Percentiles rank a stretch among this genome's conserved stretches.
Conservation (phyloP, 2,888 invertebrate species). For the Agonopterix heracliana region DNA sequence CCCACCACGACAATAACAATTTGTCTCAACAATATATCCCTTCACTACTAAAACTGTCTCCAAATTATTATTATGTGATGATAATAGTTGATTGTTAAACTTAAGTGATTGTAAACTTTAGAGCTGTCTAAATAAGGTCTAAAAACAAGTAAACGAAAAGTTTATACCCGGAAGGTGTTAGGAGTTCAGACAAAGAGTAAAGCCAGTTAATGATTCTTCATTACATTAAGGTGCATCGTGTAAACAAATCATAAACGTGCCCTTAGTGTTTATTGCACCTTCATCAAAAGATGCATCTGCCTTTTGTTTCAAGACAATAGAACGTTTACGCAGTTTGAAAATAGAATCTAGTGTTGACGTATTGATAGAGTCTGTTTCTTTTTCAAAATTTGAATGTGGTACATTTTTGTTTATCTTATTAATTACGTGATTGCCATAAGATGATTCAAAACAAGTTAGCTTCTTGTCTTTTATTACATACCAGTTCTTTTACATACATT, state of each 20-base stretch:
- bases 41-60: no score
- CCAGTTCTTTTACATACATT: no score
- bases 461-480: no score
- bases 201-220: slow-evolving; percentile 21
- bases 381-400: no score
- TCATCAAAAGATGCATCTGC: slow-evolving; percentile 7
- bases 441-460: no score
- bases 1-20: no score
- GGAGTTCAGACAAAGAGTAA: slow-evolving; percentile 25
- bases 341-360: no score
- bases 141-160: neutral
- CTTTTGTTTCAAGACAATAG: slow-evolving; percentile 7
- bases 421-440: no score
- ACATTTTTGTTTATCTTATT: no score
- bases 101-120: neutral
- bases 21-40: no score
- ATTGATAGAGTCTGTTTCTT: no score
- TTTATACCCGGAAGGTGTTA: slow-evolving; percentile 27
- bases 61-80: neutral
- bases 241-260: slow-evolving; percentile 18
- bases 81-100: slow-evolving; percentile 4
- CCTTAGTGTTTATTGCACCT: slow-evolving; percentile 24
- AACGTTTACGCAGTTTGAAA: no score
- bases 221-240: slow-evolving; percentile 20
- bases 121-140: neutral